Evolutionary conservation across 1,140 invertebrate genomes (phyloP), one percentile per base, ranked within the genome.

Genomic region (Sesamia nonagrioides): DNA sequence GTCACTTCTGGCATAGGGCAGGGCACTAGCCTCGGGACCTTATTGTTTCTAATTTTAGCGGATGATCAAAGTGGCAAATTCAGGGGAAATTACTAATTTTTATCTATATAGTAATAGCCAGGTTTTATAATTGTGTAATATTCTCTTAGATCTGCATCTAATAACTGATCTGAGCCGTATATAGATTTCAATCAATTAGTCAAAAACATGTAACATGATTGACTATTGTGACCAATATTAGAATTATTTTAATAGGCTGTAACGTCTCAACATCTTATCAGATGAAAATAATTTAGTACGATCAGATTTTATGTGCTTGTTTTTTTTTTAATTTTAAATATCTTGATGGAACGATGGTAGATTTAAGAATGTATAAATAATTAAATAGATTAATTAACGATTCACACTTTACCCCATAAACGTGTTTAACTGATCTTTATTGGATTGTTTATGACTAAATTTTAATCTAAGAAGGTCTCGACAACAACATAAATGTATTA

Each of bases 61-160:
- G n/a, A 50, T n/a, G 45, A 50, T 6, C 45, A n/a, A 6, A 45
- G 11, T 45, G 11, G 11, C 11, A 11, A n/a, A n/a, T n/a, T 71
- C 40, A 37, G 11, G 58, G n/a, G 35, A 48, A 37, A 78, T 35
- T n/a, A 78, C 74, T 4, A 78, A 33, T 71, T 72, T 72, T 45
- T 72, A 3, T 6, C 37, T 6, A 6, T 9, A 40, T 8, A 40
- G 37, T 40, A 40, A 40, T 40, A 40, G 5, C 37, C 37, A 40
- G 37, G 37, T 40, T 40, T 40, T 40, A 45, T 45, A 45, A 45
- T 11, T 45, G 42, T 45, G 13, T 45, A 45, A 3, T 45, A 45
- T 45, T 13, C 42, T 45, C 42, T 45, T 45, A 11, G 42, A 45
- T 45, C 42, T 13, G 42, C 42, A 6, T 45, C 42, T 45, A 45